Percentiles rank a stretch among this genome's conserved stretches.
phyloP scores from a whole-genome alignment of 2,888 invertebrate genomes.

The Phyllotreta cruciferae region DNA sequence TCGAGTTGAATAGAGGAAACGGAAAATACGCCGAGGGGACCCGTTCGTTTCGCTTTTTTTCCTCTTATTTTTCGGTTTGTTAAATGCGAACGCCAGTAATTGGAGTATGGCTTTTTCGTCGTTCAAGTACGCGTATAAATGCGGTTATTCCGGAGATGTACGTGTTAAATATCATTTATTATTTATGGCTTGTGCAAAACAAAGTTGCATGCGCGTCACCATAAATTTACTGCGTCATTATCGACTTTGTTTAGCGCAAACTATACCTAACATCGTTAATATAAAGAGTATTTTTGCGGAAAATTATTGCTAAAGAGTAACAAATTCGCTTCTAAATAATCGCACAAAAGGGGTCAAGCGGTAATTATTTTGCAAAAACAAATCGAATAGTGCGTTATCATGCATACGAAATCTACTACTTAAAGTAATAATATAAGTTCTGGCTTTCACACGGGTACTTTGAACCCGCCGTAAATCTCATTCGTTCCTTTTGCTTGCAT shows the following conservation, averaged over 20 bases:
- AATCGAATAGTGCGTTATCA: too few species aligned
- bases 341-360: too few species aligned
- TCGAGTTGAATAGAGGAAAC: neutral
- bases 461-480: conserved; percentile 11
- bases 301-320: too few species aligned
- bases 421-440: neutral
- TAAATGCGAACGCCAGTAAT: neutral
- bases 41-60: neutral
- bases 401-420: too few species aligned
- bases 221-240: too few species aligned
- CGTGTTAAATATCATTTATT: conserved; percentile 2
- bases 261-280: too few species aligned
- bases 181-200: too few species aligned
- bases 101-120: conserved; percentile 36
- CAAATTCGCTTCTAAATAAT: too few species aligned
- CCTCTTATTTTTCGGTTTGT: neutral
- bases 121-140: conserved; percentile 34
- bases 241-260: too few species aligned
- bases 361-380: too few species aligned
- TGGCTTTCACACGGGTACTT: conserved; percentile 21
- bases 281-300: too few species aligned
- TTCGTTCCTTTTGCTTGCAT: conserved; percentile 9
- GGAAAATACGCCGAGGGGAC: conserved; percentile 1
- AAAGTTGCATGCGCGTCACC: too few species aligned
- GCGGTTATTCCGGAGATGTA: conserved; percentile 20